These are phyloP conservation scores for Hermodice carunculata DNA, from an alignment of 2,888 invertebrate species.

Conservation along the genomic window DNA sequence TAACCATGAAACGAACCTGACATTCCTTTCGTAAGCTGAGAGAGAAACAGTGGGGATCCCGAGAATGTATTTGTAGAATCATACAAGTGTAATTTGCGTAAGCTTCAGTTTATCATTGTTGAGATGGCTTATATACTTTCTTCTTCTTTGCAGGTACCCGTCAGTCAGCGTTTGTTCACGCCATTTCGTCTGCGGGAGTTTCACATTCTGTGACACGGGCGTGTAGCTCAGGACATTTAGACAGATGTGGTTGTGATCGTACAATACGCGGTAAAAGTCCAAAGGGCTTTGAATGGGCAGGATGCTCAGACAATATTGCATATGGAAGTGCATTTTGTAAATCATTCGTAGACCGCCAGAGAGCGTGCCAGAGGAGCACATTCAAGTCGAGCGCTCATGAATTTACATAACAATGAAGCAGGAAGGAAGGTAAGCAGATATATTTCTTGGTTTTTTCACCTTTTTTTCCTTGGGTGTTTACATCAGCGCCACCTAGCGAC, in stretches of 20 bases:
- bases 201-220: conserved; percentile 91
- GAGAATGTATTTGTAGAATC: too few relatives aligned
- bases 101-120: too few relatives aligned
- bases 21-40: too few relatives aligned
- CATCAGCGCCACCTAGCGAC: too few relatives aligned
- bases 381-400: conserved; percentile 91
- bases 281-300: conserved; percentile 89
- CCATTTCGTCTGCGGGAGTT: conserved; percentile 94
- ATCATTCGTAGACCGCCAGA: conserved; percentile 90
- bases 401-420: conserved; percentile 95
- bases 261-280: conserved; percentile 79
- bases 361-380: conserved; percentile 80
- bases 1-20: too few relatives aligned
- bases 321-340: conserved; percentile 80
- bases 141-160: conserved; percentile 86
- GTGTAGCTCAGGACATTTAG: conserved; percentile 90
- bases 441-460: too few relatives aligned
- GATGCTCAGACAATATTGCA: conserved; percentile 89
- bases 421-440: conserved; percentile 88
- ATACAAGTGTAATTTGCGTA: too few relatives aligned
- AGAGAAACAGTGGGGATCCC: too few relatives aligned
- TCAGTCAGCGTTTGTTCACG: conserved; percentile 96
- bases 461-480: too few relatives aligned
- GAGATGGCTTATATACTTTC: too few relatives aligned
- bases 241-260: conserved; percentile 92